Base-by-base conservation (phyloP, 2,797 vertebrate genomes). In the Thamnophis elegans region DNA sequence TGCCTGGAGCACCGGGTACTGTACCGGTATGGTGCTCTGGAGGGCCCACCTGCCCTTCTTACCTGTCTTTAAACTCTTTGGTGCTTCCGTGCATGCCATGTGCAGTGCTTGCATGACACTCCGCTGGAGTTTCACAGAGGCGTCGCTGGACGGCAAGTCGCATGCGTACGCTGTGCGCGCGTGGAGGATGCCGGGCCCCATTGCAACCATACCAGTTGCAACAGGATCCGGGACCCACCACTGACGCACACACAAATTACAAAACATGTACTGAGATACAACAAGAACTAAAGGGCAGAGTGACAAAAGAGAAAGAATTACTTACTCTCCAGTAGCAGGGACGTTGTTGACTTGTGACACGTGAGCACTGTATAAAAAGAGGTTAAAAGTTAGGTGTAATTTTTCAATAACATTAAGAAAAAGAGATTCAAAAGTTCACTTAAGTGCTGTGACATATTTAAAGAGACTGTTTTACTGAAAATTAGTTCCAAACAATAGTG, bases 261-360 rank as follows among this genome's bases (percentile, higher is more conserved):
- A 22, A 78, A 8, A 36, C 78, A 42, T 25, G 42, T 42, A 92
- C 94, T 51, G 93, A 92, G 13, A 8, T 92, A 94, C 94, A 89
- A 94, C 5, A n/a, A 91, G 18, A 42, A 88, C 12, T 9, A 78
- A 3, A 91, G 88, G 87, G 89, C 91, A 36, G 6, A 20, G 0
- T 26, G 54, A 91, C 10, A 60, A 93, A 93, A 93, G 3, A 54
- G 7, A 94, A 85, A 93, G 8, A 58, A 68, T 85, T 20, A 98
- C 99, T 98, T 98, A 99, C 99, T 98, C 98, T 97, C 97, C 97
- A 55, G 98, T 98, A 95, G 98, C 97, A 90, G 99, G 98, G 95
- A 97, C 97, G 93, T 90, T 98, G 97, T 94, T 98, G 96, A 98
- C 96, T 96, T 98, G 98, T 10, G 98, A 98, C 94, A 98, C 98